Evolutionary conservation across 2,888 invertebrate genomes (phyloP).

Genomic region (Oligia latruncula): DNA sequence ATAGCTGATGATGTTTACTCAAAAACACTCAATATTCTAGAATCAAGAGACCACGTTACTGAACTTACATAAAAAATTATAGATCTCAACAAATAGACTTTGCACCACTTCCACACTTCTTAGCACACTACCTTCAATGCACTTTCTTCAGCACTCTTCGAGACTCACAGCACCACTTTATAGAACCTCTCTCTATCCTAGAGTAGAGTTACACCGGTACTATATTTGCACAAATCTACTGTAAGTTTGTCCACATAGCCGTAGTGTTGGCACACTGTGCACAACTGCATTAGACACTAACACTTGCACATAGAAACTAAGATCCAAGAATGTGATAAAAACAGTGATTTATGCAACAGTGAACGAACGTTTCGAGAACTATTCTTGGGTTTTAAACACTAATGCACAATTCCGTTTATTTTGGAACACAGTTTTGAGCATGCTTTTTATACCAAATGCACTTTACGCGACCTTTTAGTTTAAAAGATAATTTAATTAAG

Average conservation of each 20-base stretch:
- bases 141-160: slow-evolving; percentile 84
- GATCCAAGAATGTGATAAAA: slow-evolving; percentile 79
- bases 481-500: slow-evolving; percentile 56
- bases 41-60: background rate
- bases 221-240: slow-evolving; percentile 84
- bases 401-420: slow-evolving; percentile 62
- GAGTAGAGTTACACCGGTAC: slow-evolving; percentile 83
- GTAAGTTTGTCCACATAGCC: slow-evolving; percentile 84
- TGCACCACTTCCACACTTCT: slow-evolving; percentile 88
- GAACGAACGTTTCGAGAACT: slow-evolving; percentile 54
- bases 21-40: background rate
- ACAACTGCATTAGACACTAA: slow-evolving; percentile 83
- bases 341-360: slow-evolving; percentile 61
- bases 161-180: slow-evolving; percentile 77
- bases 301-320: slow-evolving; percentile 82
- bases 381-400: slow-evolving; percentile 74
- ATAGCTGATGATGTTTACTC: slow-evolving; percentile 2
- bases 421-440: slow-evolving; percentile 68
- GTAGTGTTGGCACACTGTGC: slow-evolving; percentile 84
- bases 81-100: slow-evolving; percentile 85
- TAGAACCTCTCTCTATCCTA: slow-evolving; percentile 86
- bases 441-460: slow-evolving; percentile 68
- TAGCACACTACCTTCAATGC: slow-evolving; percentile 87
- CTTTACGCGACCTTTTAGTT: slow-evolving; percentile 60
- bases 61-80: slow-evolving; percentile 72